Conservation (phyloP, 92 coral and sea anemone genomes). For the Paragorgia papillata region DNA sequence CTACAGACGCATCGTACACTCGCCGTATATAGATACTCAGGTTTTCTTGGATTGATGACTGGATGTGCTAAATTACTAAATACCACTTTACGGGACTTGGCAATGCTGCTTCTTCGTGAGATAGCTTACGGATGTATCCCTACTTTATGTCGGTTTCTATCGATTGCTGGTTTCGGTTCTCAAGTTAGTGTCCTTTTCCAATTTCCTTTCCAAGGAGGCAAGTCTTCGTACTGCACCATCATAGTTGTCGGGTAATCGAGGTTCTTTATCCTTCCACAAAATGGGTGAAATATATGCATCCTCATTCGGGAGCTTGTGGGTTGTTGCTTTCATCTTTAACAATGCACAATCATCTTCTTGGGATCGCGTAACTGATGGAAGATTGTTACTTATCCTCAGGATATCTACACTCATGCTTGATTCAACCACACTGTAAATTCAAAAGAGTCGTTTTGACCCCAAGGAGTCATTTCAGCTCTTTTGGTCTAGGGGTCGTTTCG, state of each 20-base stretch:
- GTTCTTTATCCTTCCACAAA: conserved; percentile 16
- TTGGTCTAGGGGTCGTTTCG: no score
- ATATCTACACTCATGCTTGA: conserved; percentile 20
- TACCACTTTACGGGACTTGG: conserved; percentile 22
- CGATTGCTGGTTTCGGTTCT: neutral
- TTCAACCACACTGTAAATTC: no score
- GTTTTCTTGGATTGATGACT: conserved; percentile 37
- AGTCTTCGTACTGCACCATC: neutral
- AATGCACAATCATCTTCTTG: conserved; percentile 1
- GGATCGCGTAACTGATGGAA: neutral
- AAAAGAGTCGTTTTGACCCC: no score
- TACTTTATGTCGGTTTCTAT: conserved; percentile 17
- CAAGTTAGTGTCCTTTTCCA: neutral
- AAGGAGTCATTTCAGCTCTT: no score
- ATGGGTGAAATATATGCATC: conserved; percentile 2
- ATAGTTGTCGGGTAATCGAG: conserved; percentile 4
- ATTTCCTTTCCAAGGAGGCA: neutral
- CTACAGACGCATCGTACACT: conserved; percentile 44
- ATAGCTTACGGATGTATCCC: conserved; percentile 11
- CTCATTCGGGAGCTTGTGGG: no score
- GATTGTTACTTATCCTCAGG: neutral
- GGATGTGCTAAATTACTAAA: conserved; percentile 40
- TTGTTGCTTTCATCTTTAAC: neutral
- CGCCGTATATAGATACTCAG: conserved; percentile 36
- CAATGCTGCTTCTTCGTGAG: conserved; percentile 2